Base-by-base conservation (phyloP, 2,888 invertebrate species). In the Yponomeuta malinellus region DNA sequence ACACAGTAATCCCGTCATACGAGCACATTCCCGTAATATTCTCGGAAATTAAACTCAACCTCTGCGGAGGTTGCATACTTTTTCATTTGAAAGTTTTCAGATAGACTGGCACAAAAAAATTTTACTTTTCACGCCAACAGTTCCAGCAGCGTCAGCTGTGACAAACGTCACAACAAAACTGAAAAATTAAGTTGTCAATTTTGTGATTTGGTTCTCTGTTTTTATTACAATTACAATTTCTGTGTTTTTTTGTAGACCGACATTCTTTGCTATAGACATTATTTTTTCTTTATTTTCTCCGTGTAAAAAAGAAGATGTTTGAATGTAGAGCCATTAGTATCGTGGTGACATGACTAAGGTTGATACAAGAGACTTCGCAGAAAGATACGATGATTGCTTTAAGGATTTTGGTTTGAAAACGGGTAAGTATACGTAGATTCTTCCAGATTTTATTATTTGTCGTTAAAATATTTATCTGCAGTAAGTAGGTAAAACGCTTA, bases 331-430 rank as follows among this genome's bases (percentile, higher is more conserved):
- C 59, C 31, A 29, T 77, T 74, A 73, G 74, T 75, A 69, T 80
- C 80, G 73, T 83, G 81, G 78, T 73, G 73, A 83, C 71, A 88
- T 87, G 87, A 80, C 79, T 83, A 84, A 83, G 79, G 72, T 77
- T 70, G 89, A 90, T 74, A 82, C 76, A 15, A 81, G 91, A 71
- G 83, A 85, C 71, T 91, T 91, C 71, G 90, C 90, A 76, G 86
- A 86, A 48, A 83, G 91, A 78, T 91, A 89, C 77, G 78, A 83
- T 31, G 85, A 88, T 71, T 92, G 92, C 74, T 89, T 90, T 75
- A 74, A 85, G 63, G 92, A 92, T 81, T 88, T 91, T 75, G 87
- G 85, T 48, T 71, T 90, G 4, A 92, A 92, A 85, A 88, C 84
- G 72, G 83, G 92, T 91, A 77, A 80, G 78, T 48, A 29, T 23